Conservation (phyloP, 64 coral and sea anemone genomes). For the Dendrophyllia cribrosa region DNA sequence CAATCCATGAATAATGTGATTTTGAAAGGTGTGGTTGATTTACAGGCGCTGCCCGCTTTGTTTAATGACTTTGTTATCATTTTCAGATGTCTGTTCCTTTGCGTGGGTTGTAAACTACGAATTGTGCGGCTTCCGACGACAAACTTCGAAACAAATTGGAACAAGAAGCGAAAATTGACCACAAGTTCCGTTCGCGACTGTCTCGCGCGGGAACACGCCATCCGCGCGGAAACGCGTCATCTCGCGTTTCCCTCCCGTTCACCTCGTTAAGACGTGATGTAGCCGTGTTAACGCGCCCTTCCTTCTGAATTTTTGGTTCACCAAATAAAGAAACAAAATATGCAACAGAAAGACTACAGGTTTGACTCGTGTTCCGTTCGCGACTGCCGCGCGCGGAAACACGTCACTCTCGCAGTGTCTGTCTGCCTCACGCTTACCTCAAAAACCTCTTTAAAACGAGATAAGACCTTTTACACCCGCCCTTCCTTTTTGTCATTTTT, state of each 20-base stretch:
- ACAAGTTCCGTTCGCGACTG: not conserved
- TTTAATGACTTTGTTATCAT: not conserved
- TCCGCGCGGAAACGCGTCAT: slow-evolving; percentile 14
- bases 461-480: not conserved
- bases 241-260: not conserved
- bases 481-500: not conserved
- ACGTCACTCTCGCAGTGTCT: not conserved
- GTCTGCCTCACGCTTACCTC: not conserved
- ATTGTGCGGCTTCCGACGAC: slow-evolving; percentile 31
- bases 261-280: not conserved
- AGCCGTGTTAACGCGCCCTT: not conserved
- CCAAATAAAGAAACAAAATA: not conserved
- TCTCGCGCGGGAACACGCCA: slow-evolving; percentile 30
- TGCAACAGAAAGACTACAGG: not conserved
- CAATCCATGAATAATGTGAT: not conserved
- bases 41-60: not conserved
- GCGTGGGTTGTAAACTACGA: slow-evolving; percentile 10
- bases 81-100: not conserved
- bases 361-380: not conserved
- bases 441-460: not conserved
- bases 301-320: not conserved
- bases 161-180: not conserved
- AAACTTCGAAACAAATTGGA: slow-evolving; percentile 25
- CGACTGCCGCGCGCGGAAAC: not conserved
- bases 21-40: not conserved